Evolutionary conservation across 2,797 vertebrate species (phyloP), one percentile per base, ranked within the genome.

Genomic region (Balearica regulorum): DNA sequence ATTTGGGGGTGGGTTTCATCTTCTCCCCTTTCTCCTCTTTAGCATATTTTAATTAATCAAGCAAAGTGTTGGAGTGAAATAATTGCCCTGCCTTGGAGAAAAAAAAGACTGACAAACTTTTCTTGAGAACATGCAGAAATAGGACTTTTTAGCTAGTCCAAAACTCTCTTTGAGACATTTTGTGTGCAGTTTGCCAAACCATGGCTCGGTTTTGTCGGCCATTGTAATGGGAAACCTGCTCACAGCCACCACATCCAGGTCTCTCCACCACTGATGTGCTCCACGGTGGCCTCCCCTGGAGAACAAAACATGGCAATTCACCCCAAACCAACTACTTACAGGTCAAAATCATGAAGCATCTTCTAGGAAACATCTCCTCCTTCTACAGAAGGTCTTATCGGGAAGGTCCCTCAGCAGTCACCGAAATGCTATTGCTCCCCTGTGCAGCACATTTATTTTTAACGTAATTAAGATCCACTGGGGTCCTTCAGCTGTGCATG

Each of bases 261-360:
- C 58, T 71, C 33, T 68, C 66, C 33, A 17, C 12, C 33, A 72
- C 0, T 0, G 3, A 8, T 29, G 20, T n/a, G 13, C 61, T 75
- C 61, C 1, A 0, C 20, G 70, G 39, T 62, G 71, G 48, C 8
- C 48, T 68, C 28, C 41, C 26, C 60, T 41, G 65, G 60, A 41
- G 64, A 66, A 20, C 8, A 83, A 69, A 88, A 51, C 0, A 0
- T 10, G 20, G 49, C 6, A 18, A 35, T 35, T 62, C 71, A 37
- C 64, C 48, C 71, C n/a, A 9, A 64, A 83, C 31, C 0, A 0
- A 15, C 48, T 22, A 28, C 37, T 87, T 12, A 6, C 1, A 4
- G 49, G 12, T 37, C 54, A 62, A 35, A 87, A 53, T 2, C 10
- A 6, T 3, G 29, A 66, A 73, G 24, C 15, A 31, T 18, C 78